phyloP scores from a whole-genome alignment of 1,140 invertebrate species.

The Doryteuthis pealeii region DNA sequence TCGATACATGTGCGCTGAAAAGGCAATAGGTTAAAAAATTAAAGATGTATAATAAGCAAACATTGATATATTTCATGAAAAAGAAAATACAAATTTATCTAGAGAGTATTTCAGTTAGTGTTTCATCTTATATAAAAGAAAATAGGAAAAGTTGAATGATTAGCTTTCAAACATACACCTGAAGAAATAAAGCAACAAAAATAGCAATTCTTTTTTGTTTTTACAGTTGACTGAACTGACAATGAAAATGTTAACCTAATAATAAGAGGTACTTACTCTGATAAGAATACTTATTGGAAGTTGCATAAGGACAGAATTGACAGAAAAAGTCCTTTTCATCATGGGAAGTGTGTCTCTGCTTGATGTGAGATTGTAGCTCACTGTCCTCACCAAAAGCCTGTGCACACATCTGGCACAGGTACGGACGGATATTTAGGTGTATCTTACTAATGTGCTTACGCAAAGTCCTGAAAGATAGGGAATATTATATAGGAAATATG shows the following conservation, averaged over 20 bases:
- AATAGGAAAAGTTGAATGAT: no score
- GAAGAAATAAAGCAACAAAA: no score
- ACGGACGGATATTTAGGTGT: conserved; percentile 40
- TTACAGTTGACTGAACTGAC: no score
- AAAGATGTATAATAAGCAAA: not conserved
- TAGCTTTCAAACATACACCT: no score
- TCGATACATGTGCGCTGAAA: conserved; percentile 40
- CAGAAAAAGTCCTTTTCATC: conserved; percentile 32
- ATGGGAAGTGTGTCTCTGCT: conserved; percentile 27
- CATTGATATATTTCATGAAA: no score
- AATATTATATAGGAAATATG: not conserved
- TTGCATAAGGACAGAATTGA: conserved; percentile 37
- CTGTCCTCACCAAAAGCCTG: conserved; percentile 33
- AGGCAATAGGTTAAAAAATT: not conserved
- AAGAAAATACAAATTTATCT: no score
- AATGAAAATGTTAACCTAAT: no score
- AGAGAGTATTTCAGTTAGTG: no score
- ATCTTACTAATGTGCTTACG: conserved; percentile 40
- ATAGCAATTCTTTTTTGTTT: no score
- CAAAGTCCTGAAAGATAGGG: conserved; percentile 29
- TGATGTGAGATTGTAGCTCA: conserved; percentile 38
- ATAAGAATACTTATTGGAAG: conserved; percentile 36
- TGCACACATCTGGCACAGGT: conserved; percentile 45
- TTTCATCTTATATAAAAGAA: no score
- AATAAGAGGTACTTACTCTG: conserved; percentile 35